A percentile compares a stretch with the other conserved stretches of the same genome.
These are phyloP conservation scores for Netelia virgata DNA, from an alignment of 2,888 invertebrate genomes.

Conservation along the genomic window DNA sequence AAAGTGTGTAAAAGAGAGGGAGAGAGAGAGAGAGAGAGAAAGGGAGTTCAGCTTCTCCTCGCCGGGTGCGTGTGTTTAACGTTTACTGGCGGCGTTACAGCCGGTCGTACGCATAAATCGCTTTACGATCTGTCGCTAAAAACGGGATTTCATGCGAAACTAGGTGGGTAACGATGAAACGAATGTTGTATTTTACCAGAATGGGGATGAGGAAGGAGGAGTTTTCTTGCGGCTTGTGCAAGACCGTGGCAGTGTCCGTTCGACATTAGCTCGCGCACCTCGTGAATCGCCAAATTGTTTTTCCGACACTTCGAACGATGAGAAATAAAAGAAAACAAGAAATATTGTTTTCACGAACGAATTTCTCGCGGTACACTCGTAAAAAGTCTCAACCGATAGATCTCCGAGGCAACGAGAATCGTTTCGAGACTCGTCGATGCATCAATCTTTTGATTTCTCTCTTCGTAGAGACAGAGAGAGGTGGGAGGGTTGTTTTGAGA, in stretches of 20 bases:
- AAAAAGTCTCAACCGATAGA: not conserved
- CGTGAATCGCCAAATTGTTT: slow-evolving; percentile 1
- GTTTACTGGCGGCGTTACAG: slow-evolving; percentile 83
- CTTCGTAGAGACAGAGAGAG: not conserved
- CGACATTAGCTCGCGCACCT: slow-evolving; percentile 32
- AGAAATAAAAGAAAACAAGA: not conserved
- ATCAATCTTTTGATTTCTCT: slow-evolving; percentile 40
- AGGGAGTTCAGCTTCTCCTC: slow-evolving; percentile 53
- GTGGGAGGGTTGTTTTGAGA: not conserved
- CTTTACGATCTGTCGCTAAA: slow-evolving; percentile 84
- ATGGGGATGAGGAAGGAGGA: not conserved
- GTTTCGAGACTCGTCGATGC: not conserved
- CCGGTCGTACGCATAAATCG: slow-evolving; percentile 83
- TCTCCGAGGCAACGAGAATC: not conserved
- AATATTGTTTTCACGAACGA: not conserved
- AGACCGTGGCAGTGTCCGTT: slow-evolving; percentile 42
- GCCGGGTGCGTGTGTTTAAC: slow-evolving; percentile 77
- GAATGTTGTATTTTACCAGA: slow-evolving; percentile 51
- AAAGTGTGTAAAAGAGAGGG: not conserved
- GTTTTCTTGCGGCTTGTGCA: slow-evolving; percentile 16
- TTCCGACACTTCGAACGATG: not conserved
- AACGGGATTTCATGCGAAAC: slow-evolving; percentile 82
- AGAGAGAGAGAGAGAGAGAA: not conserved
- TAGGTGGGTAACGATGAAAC: slow-evolving; percentile 73
- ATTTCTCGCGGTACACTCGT: not conserved